Evolutionary conservation across 2,797 vertebrate species (phyloP).

Genomic region (Enteromius trimaculatus): DNA sequence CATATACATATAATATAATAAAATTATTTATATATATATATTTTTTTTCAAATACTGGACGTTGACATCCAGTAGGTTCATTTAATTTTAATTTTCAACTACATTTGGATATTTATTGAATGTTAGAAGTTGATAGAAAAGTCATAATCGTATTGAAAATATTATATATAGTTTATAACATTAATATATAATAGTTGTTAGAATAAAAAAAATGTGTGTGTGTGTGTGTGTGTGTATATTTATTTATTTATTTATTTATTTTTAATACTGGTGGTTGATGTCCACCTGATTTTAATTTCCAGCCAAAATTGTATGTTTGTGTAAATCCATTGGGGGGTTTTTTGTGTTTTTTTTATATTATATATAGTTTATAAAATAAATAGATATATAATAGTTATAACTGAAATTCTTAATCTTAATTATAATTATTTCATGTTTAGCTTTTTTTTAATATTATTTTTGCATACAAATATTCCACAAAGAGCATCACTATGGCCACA

Average conservation of each 20-base stretch:
- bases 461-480: constrained; percentile 18
- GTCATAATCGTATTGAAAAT: background rate
- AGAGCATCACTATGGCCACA: constrained; percentile 44
- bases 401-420: background rate
- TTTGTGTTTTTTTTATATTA: background rate
- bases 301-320: background rate
- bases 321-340: too few relatives aligned
- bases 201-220: too few relatives aligned
- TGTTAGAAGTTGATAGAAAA: background rate
- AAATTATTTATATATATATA: too few relatives aligned
- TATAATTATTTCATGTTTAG: background rate
- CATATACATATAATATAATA: too few relatives aligned
- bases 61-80: background rate
- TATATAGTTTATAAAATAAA: background rate
- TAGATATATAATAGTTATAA: background rate
- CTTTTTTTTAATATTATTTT: background rate
- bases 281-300: background rate
- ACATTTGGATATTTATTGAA: background rate
- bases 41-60: background rate
- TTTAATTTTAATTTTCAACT: background rate
- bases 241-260: too few relatives aligned
- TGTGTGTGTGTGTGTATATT: too few relatives aligned
- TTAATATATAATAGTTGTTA: background rate
- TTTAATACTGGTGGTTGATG: background rate
- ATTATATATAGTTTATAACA: background rate